Conservation (phyloP, 1,140 invertebrate species). For the Amphibalanus amphitrite region DNA sequence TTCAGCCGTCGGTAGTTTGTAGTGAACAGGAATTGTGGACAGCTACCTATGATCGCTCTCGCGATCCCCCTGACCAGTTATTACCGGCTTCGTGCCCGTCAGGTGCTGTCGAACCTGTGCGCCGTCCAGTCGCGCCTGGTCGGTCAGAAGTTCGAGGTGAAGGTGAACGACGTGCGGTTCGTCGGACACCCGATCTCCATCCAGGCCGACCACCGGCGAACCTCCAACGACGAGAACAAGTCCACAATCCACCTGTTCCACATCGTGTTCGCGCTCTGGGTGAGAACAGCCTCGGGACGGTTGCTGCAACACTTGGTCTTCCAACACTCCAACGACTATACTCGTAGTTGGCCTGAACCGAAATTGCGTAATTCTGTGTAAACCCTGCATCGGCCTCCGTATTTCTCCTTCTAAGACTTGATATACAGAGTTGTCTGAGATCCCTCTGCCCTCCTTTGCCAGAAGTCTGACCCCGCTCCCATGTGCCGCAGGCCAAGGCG, state of each 20-base stretch:
- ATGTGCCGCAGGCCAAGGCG: constrained; percentile 43
- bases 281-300: constrained; percentile 14
- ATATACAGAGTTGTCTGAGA: neutral
- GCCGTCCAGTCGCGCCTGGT: constrained; percentile 76
- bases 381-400: neutral
- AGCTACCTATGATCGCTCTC: too few species aligned
- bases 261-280: constrained; percentile 74
- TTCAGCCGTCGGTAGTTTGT: too few species aligned
- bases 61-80: too few species aligned
- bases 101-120: constrained; percentile 70
- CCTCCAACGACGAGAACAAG: constrained; percentile 29
- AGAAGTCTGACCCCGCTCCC: neutral
- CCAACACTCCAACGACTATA: neutral
- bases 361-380: too few species aligned
- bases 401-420: neutral
- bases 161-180: constrained; percentile 87
- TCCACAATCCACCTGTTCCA: constrained; percentile 64
- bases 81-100: too few species aligned
- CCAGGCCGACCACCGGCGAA: constrained; percentile 22
- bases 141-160: constrained; percentile 78
- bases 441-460: neutral
- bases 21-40: too few species aligned
- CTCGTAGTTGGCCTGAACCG: neutral
- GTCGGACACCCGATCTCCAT: constrained; percentile 77
- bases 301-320: neutral